Evolutionary conservation across 2,888 invertebrate species (phyloP), one percentile per base, ranked within the genome.

Genomic region (Branchellion lobata): DNA sequence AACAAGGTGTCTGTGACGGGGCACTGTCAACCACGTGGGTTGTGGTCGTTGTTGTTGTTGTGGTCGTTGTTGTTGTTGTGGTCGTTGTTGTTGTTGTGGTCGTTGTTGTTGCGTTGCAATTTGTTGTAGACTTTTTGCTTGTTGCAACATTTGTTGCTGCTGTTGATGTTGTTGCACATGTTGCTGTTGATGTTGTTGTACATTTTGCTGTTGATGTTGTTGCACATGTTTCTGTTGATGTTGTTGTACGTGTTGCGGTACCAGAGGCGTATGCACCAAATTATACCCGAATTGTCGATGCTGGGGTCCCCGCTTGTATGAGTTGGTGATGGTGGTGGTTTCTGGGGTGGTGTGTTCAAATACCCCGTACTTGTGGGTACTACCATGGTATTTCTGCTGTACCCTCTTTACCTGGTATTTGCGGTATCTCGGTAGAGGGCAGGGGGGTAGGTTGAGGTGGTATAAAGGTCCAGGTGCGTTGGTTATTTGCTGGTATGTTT

Each of bases 41-140:
- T 21, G 75, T 75, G 0, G 53, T 31, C 5, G 73, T 18, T 0
- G 75, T 21, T 75, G 75, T 53, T 29, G 75, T 75, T 47, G 75
- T 53, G 21, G 47, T 27, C 1, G 53, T 24, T 47, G 75, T 40
- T 73, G 40, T 40, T 40, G 73, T 24, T 1, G 33, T 73, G n/a
- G 33, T 36, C n/a, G 47, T 73, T 1, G 73, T 24, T 40, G 34
- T 73, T 40, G 73, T 40, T 33, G 73, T 36, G n/a, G 34, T 27
- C 21, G 73, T 40, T 14, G 73, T 40, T 73, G 72, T 33, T 8
- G 72, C 24, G n/a, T 31, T 2, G 29, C 21, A 1, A 11, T 29
- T 34, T 73, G 73, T 21, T 21, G 29, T 21, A n/a, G n/a, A 29
- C 5, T 5, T 65, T 65, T 21, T 65, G 65, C 29, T 65, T 65